Evolutionary conservation across 2,888 invertebrate species (phyloP).

Genomic region (Cephonodes hylas): DNA sequence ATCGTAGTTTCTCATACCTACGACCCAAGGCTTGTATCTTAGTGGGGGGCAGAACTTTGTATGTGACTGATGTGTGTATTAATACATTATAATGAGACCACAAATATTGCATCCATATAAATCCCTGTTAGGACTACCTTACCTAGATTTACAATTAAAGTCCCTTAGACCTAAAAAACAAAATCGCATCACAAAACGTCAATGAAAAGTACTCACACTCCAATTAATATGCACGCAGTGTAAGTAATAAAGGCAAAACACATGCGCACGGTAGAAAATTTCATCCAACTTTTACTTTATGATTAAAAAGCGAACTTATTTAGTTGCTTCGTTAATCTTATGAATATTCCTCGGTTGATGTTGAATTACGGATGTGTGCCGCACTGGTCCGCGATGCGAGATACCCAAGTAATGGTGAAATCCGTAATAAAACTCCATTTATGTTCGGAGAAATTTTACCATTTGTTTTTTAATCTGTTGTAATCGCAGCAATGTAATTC

Average conservation of each 20-base stretch:
- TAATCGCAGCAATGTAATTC: too few species aligned
- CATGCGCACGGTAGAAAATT: not conserved
- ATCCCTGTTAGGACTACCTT: too few species aligned
- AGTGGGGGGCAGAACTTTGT: too few species aligned
- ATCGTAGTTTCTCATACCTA: too few species aligned
- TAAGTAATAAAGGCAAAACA: not conserved
- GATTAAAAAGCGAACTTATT: not conserved
- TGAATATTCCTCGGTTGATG: not conserved
- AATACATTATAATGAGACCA: too few species aligned
- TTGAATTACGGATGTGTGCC: not conserved
- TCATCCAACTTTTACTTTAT: conserved; percentile 8
- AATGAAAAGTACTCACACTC: not conserved
- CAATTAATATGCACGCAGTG: not conserved
- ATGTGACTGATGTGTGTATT: too few species aligned
- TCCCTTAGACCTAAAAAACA: not conserved
- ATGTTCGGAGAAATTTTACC: not conserved
- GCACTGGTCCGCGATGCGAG: not conserved
- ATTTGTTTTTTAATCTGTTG: not conserved
- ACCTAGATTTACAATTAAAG: too few species aligned
- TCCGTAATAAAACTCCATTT: not conserved
- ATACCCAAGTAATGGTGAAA: not conserved
- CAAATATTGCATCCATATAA: too few species aligned
- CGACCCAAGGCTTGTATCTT: too few species aligned
- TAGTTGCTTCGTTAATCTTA: conserved; percentile 3
- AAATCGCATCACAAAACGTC: not conserved